Percentiles rank a stretch among this genome's conserved stretches.
phyloP scores from a whole-genome alignment of 2,888 invertebrate genomes.

The Dugesia japonica region DNA sequence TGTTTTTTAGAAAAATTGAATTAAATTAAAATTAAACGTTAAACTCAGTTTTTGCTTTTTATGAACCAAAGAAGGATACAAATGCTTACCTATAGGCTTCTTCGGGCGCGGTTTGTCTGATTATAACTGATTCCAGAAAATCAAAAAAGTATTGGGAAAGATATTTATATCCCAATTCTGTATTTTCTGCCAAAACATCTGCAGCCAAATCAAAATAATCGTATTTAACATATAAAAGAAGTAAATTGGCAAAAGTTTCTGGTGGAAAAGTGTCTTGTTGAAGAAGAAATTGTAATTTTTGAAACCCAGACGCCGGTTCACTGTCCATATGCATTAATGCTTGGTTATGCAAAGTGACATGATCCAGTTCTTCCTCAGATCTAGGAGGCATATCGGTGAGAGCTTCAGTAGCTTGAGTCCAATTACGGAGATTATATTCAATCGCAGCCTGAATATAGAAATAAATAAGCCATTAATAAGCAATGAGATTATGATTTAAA shows the following conservation, averaged over 20 bases:
- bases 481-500: too few species aligned
- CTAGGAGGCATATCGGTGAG: constrained; percentile 55
- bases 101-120: constrained; percentile 83
- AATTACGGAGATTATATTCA: constrained; percentile 75
- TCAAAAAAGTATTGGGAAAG: constrained; percentile 76
- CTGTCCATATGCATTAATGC: constrained; percentile 75
- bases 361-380: constrained; percentile 86
- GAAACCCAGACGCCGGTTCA: constrained; percentile 77
- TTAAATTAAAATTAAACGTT: too few species aligned
- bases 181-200: constrained; percentile 88
- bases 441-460: constrained; percentile 59
- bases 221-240: constrained; percentile 83
- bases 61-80: too few species aligned
- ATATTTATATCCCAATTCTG: constrained; percentile 83
- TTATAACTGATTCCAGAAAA: constrained; percentile 84
- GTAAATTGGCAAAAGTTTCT: constrained; percentile 85
- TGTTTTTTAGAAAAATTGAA: too few species aligned
- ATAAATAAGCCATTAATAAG: not conserved
- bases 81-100: constrained; percentile 58
- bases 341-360: constrained; percentile 88
- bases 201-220: constrained; percentile 93
- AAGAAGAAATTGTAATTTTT: constrained; percentile 75
- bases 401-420: constrained; percentile 52
- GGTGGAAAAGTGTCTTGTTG: constrained; percentile 89
- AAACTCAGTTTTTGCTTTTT: too few species aligned